Evolutionary conservation across 2,888 invertebrate species (phyloP).

Genomic region (Azorinus chamasolen): DNA sequence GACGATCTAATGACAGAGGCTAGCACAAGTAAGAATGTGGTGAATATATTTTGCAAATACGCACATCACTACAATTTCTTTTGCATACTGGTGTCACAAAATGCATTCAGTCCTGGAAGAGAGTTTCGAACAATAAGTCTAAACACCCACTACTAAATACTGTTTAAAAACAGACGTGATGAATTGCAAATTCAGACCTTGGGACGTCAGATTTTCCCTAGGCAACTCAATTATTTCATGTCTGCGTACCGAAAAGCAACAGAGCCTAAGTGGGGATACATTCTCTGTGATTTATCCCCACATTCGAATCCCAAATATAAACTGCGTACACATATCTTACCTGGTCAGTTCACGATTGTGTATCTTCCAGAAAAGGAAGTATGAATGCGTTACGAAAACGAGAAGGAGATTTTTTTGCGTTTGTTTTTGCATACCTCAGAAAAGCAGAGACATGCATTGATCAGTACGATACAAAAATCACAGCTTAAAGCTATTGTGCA

Average conservation of each 20-base stretch:
- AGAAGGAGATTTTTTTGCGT: constrained; percentile 34
- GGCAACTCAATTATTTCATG: constrained; percentile 50
- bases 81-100: constrained; percentile 14
- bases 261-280: constrained; percentile 18
- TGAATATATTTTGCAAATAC: constrained; percentile 33
- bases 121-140: too few relatives aligned
- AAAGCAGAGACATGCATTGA: constrained; percentile 27
- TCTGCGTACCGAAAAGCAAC: constrained; percentile 45
- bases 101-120: too few relatives aligned
- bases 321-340: constrained; percentile 39
- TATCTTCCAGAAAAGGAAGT: constrained; percentile 30
- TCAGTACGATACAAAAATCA: constrained; percentile 28
- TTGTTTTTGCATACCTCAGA: constrained; percentile 25
- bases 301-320: constrained; percentile 29
- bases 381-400: constrained; percentile 21
- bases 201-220: constrained; percentile 50
- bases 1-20: constrained; percentile 50
- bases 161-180: constrained; percentile 49
- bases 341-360: constrained; percentile 38
- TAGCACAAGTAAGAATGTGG: constrained; percentile 22
- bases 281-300: constrained; percentile 42
- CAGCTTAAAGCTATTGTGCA: too few relatives aligned
- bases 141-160: constrained; percentile 40
- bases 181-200: constrained; percentile 48
- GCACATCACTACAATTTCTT: constrained; percentile 39